Evolutionary conservation across 23 tunicate genomes (phyloP).

Genomic region (Ciona savignyi): DNA sequence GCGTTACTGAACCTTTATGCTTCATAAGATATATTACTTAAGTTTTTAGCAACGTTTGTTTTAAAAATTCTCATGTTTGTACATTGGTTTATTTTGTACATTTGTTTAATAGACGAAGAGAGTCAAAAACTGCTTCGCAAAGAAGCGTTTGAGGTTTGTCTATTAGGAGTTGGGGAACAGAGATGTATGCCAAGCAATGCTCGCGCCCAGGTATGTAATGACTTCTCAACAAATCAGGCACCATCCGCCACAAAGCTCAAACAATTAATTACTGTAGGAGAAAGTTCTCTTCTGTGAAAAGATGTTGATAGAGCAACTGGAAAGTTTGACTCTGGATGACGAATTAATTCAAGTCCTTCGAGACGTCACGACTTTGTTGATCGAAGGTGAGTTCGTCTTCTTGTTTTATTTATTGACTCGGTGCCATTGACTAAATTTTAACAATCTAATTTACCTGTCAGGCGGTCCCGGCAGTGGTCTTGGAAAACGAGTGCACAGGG

Average conservation of each 20-base stretch:
- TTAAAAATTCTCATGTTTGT: too few species aligned
- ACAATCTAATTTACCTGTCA: slow-evolving; percentile 1
- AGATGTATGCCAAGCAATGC: slow-evolving; percentile 38
- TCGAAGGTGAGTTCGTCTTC: slow-evolving; percentile 31
- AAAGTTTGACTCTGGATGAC: slow-evolving; percentile 19
- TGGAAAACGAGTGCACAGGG: slow-evolving; percentile 41
- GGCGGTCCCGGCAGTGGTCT: slow-evolving; percentile 64
- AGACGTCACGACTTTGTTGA: slow-evolving; percentile 16
- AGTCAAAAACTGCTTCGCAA: not conserved
- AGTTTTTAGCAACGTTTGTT: too few species aligned
- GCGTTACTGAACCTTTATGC: too few species aligned
- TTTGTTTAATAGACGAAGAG: not conserved
- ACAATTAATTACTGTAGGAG: too few species aligned
- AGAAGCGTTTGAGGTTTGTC: slow-evolving; percentile 55
- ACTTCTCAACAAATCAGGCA: too few species aligned
- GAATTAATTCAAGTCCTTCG: slow-evolving; percentile 26
- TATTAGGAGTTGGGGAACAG: slow-evolving; percentile 55
- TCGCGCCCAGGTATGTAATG: slow-evolving; percentile 34
- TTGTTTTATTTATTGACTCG: not conserved
- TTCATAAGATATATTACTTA: too few species aligned
- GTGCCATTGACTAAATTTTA: not conserved
- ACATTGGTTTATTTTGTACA: too few species aligned
- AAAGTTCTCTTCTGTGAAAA: slow-evolving; percentile 42
- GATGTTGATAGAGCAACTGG: slow-evolving; percentile 29
- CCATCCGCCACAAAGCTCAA: too few species aligned